These are phyloP conservation scores for Siphlonurus alternatus DNA, from an alignment of 2,888 invertebrate species.

Conservation along the genomic window DNA sequence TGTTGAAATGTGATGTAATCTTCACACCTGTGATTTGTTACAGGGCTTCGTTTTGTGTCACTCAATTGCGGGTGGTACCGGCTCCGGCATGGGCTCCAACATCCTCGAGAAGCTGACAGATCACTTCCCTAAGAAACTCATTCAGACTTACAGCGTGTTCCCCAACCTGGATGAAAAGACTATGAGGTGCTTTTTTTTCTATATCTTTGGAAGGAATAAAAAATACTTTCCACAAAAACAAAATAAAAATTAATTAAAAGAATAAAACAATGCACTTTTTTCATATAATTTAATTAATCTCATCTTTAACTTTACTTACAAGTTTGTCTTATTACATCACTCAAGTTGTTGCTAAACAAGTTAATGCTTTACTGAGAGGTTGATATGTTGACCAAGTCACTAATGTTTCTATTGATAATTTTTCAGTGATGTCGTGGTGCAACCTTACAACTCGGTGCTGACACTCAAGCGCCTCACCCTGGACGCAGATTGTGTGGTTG, in stretches of 20 bases:
- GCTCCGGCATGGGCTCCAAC: constrained; percentile 97
- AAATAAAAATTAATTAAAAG: neutral
- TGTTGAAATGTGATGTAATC: no score
- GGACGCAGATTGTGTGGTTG: constrained; percentile 92
- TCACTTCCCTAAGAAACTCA: constrained; percentile 91
- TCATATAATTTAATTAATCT: neutral
- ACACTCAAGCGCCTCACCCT: constrained; percentile 87
- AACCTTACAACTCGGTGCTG: constrained; percentile 89
- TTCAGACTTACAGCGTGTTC: constrained; percentile 98
- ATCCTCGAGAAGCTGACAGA: constrained; percentile 77
- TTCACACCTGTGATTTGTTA: no score
- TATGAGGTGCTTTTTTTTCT: no score
- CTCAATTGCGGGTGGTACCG: constrained; percentile 98
- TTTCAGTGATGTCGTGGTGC: constrained; percentile 83
- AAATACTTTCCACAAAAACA: neutral
- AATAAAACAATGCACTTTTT: neutral
- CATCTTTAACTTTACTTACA: no score
- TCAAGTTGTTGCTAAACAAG: no score
- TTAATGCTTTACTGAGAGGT: neutral
- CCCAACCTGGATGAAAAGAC: constrained; percentile 77
- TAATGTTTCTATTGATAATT: constrained; percentile 11
- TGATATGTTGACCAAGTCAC: neutral
- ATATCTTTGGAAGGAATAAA: neutral
- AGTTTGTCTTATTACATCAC: constrained; percentile 1
- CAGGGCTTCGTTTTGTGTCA: constrained; percentile 96